Evolutionary conservation across 1,140 invertebrate species (phyloP), one percentile per base, ranked within the genome.

Genomic region (Chironomus tepperi): DNA sequence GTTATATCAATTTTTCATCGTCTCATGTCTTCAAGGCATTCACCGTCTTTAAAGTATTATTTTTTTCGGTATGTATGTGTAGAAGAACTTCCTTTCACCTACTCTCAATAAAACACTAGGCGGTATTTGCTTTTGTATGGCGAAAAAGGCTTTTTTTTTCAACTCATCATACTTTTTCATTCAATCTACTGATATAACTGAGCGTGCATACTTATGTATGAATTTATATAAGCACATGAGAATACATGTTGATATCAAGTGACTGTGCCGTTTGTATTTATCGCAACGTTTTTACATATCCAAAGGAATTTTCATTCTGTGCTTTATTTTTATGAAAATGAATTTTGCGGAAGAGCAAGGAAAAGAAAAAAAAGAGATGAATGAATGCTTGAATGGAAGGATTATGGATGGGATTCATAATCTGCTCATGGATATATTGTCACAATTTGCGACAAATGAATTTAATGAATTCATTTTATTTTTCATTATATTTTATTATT

Each of bases 271-370:
- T 57, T 57, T 57, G 47, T n/a, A 57, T 57, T 57, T 57, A 57
- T 57, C 47, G 47, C 47, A 12, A 15, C 47, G 47, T 57, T 57
- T n/a, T 57, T 57, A 57, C 47, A 57, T 57, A 57, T 57, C n/a
- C 47, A 57, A 57, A 57, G 12, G 10, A 57, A 12, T 57, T 57
- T 34, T 34, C 24, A 2, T 34, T 34, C 24, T 34, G 24, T 34
- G 47, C 47, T 57, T 34, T 34, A 34, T 34, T 34, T n/a, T 57
- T 57, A 57, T 34, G 24, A n/a, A 57, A 57, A 57, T 57, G 47
- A 57, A 57, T 57, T n/a, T 57, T 57, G 47, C n/a, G 12, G 43
- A 15, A 47, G 15, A 47, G 5, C 12, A 57, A 57, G 47, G n/a
- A n/a, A n/a, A n/a, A n/a, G n/a, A n/a, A n/a, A n/a, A n/a, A n/a